Base-by-base conservation (phyloP, 2,113 vertebrate species). In the Peromyscus maniculatus region DNA sequence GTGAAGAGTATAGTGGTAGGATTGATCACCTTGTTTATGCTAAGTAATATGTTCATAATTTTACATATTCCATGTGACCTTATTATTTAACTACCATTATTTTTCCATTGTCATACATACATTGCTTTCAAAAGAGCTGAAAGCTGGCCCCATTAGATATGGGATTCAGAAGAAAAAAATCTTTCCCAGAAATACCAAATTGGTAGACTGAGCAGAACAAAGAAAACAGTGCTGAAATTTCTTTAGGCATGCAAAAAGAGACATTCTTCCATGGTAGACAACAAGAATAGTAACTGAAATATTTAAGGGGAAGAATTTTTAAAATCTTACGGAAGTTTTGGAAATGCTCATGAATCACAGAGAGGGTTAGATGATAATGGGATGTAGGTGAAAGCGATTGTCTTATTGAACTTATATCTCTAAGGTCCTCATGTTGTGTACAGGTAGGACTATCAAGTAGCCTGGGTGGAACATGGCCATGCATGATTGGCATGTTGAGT, bases 381-480 rank as follows among this genome's bases (percentile, higher is more conserved):
- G 1, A 19, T 82, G 26, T 16, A 36, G 5, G 49, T 52, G 39
- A 82, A 95, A 21, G 43, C 55, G 88, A 10, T 43, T 2, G 3
- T 69, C 75, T 71, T 36, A 43, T 80, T 52, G 77, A 7, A 17
- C 46, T 67, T 59, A 31, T 62, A 21, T 57, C 13, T 74, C 52
- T 86, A 59, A 87, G 31, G 5, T 86, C 33, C 4, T 31, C 13
- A 21, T 12, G 9, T 13, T 46, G 59, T 55, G 6, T 22, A 3
- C 21, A 91, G 89, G 78, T 72, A 89, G 49, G 87, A 91, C 33
- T 75, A 31, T 93, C 91, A 93, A 69, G 9, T 26, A 43, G 36
- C 12, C 39, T 75, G 15, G 15, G 24, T 69, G 43, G 75, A 11
- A 52, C 26, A 36, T 19, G 33, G 17, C 39, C 33, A 10, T 24